These are phyloP conservation scores for Tachyglossus aculeatus DNA, from an alignment of 2,797 vertebrate genomes.

Conservation along the genomic window DNA sequence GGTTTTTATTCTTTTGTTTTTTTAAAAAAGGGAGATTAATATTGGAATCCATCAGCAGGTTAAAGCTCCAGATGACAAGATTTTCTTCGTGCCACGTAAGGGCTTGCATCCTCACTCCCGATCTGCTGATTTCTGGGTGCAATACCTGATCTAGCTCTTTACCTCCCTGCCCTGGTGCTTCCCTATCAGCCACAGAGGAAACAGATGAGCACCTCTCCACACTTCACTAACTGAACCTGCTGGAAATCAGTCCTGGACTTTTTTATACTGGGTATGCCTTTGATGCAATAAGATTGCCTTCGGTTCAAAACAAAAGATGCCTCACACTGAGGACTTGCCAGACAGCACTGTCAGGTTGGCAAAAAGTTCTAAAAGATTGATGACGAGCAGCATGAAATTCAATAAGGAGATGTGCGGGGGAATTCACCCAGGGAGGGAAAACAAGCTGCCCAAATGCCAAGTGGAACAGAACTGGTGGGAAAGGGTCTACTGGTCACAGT, in stretches of 20 bases:
- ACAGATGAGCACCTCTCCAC: no score
- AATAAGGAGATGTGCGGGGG: no score
- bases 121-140: not conserved
- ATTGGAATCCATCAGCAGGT: not conserved
- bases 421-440: no score
- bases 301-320: slow-evolving; percentile 1
- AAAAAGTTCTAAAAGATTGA: no score
- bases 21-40: slow-evolving; percentile 43
- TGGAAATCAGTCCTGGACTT: no score
- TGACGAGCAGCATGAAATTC: no score
- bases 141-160: not conserved
- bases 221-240: no score
- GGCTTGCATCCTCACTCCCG: no score
- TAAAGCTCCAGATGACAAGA: accelerated
- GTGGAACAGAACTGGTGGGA: no score
- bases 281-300: slow-evolving; percentile 4
- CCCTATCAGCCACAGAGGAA: not conserved
- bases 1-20: no score
- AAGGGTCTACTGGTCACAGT: no score
- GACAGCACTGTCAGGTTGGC: not conserved
- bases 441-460: no score
- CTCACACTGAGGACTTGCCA: not conserved
- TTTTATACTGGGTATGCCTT: not conserved
- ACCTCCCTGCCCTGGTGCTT: not conserved
- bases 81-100: not conserved